A percentile compares a stretch with the other conserved stretches of the same genome.
Conservation (phyloP, 2,888 invertebrate genomes). For the Ryuthela nishihirai region DNA sequence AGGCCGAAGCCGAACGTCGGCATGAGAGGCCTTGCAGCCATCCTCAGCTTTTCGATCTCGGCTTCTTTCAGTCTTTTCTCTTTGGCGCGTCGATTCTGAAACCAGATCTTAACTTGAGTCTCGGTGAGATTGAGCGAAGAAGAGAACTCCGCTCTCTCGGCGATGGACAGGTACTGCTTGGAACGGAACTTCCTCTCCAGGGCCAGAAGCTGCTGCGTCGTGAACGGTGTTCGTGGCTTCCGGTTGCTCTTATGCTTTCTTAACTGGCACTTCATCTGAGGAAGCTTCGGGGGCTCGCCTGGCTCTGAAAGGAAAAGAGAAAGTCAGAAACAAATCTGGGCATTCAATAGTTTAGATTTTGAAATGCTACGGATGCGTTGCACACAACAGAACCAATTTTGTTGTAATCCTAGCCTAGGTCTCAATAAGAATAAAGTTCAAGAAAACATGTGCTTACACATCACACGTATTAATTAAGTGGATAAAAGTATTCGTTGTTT, state of each 20-base stretch:
- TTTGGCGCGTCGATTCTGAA: conserved; percentile 64
- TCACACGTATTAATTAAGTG: too few species aligned
- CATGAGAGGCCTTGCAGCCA: conserved; percentile 74
- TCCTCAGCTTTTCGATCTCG: conserved; percentile 85
- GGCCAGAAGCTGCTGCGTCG: conserved; percentile 85
- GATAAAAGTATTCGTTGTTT: too few species aligned
- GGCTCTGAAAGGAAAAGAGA: conserved; percentile 32
- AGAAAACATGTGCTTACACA: too few species aligned
- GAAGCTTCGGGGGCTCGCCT: conserved; percentile 38
- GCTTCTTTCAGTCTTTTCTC: conserved; percentile 96
- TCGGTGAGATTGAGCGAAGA: conserved; percentile 84
- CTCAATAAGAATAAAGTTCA: too few species aligned
- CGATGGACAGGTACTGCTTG: conserved; percentile 92
- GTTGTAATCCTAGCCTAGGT: too few species aligned
- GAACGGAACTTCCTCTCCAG: conserved; percentile 90
- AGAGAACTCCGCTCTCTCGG: conserved; percentile 91
- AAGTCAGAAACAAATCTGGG: background rate
- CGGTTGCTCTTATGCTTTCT: conserved; percentile 94
- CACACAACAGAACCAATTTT: too few species aligned
- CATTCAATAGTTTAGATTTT: too few species aligned
- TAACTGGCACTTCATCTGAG: conserved; percentile 56
- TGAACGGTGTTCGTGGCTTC: conserved; percentile 91
- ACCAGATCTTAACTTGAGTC: conserved; percentile 74
- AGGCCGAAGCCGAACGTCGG: conserved; percentile 59
- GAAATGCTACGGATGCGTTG: too few species aligned